Base-by-base conservation (phyloP, 2,888 invertebrate genomes). In the Lasioglossum lativentre region DNA sequence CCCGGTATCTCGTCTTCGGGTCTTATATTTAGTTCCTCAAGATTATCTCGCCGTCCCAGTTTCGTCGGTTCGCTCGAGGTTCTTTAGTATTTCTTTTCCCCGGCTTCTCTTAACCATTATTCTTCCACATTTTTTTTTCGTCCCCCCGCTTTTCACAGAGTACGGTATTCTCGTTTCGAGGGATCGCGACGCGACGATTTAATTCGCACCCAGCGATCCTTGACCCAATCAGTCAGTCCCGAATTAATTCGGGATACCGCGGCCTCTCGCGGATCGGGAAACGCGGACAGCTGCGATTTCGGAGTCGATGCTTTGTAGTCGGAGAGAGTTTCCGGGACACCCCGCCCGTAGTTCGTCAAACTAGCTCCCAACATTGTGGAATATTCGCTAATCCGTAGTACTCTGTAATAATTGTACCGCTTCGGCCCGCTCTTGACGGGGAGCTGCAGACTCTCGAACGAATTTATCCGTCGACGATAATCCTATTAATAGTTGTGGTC, bases 371-470 rank as follows among this genome's bases (percentile, higher is more conserved):
- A 30, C 19, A 59, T 74, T 52, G 73, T 76, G 73, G 70, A 34
- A 34, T 19, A 34, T 42, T 38, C 84, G 52, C 71, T 80, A 80
- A 76, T 76, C 52, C 76, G 45, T 27, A 66, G 45, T 76, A 76
- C 56, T 40, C 30, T 75, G 71, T 52, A 78, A 85, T 72, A 78
- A 85, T 78, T 82, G 52, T 16, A 42, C 42, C 75, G 40, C 34
- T 82, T 47, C 56, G 56, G 30, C 27, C n/a, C n/a, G n/a, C 34
- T 16, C 38, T n/a, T 19, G 16, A 14, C 45, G 34, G 38, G 70
- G 68, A 73, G 47, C 23, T 6, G n/a, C 59, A 42, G 38, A 23
- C 14, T 10, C 47, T 30, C 76, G 34, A 23, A n/a, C 1, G 16
- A 42, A 59, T 56, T 56, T 63, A 63, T 73, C 45, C 59, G 23